phyloP scores from a whole-genome alignment of 2,888 invertebrate species.

The Emmelina monodactyla region DNA sequence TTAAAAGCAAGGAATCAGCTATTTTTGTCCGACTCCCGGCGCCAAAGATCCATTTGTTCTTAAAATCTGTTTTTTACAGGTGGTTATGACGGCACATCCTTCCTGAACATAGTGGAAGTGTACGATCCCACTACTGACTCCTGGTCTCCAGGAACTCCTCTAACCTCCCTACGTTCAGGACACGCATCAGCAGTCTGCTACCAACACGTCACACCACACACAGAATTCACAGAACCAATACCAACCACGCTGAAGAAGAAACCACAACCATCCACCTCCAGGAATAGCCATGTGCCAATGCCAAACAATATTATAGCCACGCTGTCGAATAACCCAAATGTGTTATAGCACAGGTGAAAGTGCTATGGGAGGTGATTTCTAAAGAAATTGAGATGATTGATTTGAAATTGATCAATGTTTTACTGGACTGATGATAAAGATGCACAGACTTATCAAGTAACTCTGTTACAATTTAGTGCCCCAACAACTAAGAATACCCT shows the following conservation, averaged over 20 bases:
- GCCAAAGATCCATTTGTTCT: no score
- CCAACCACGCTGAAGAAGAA: conserved; percentile 25
- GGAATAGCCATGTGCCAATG: conserved; percentile 35
- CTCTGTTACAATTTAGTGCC: no score
- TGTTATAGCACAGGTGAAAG: conserved; percentile 19
- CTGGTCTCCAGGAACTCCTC: conserved; percentile 80
- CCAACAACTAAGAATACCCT: no score
- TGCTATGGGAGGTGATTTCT: conserved; percentile 10
- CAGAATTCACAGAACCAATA: conserved; percentile 20
- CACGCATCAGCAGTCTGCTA: conserved; percentile 92
- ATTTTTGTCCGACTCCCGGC: no score
- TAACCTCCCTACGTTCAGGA: conserved; percentile 88
- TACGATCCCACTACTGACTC: conserved; percentile 80
- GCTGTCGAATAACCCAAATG: conserved; percentile 28
- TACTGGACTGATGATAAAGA: no score
- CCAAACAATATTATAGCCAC: conserved; percentile 48
- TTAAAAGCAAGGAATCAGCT: no score
- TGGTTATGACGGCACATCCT: conserved; percentile 88
- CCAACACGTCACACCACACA: conserved; percentile 68
- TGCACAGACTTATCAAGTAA: no score
- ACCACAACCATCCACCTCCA: conserved; percentile 14
- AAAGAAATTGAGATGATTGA: no score
- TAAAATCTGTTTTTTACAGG: conserved; percentile 64
- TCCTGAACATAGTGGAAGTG: conserved; percentile 86
- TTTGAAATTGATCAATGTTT: no score